Evolutionary conservation across 2,113 vertebrate genomes (phyloP), one percentile per base, ranked within the genome.

Genomic region (Syrrhaptes paradoxus): DNA sequence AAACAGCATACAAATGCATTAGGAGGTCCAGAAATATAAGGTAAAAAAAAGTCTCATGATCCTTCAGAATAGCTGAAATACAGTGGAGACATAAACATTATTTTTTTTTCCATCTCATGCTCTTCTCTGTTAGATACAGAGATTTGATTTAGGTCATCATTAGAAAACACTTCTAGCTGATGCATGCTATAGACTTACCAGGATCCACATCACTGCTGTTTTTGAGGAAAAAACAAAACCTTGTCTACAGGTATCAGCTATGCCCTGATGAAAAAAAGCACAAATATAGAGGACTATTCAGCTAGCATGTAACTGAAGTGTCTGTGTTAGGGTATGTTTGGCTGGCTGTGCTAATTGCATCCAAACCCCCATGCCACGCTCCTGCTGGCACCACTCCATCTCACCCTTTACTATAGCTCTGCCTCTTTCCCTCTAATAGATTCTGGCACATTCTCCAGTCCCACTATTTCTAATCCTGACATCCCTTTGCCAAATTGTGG

Each of bases 401-500:
- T 89, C 63, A 46, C 77, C 73, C 28, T 73, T 90, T 90, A 82
- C 36, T 81, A 29, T 21, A 87, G 71, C 58, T 83, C 71, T 93
- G 59, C 79, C 61, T 85, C 65, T 84, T 83, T 75, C 65, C 57
- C 21, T 41, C 87, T 94, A 85, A 85, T 87, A 94, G 81, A 66
- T 62, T 65, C 84, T 95, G 76, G 79, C 88, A 59, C 62, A 62
- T 88, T 84, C 83, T 83, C 57, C 68, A 85, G 34, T 81, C 71
- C 55, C 65, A 29, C 61, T 78, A 45, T 74, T 95, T 93, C 90
- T 88, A 95, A 80, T 95, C 65, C 67, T 45, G 59, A 58, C 32
- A 22, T 59, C 45, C 29, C 59, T 84, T 86, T 95, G 87, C 92
- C 82, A 90, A 95, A 80, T n/a, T 77, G 72, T 66, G 63, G 81